Percentiles rank a stretch among this genome's conserved stretches.
Evolutionary conservation across 2,888 invertebrate species (phyloP).

Genomic region (Drosophila falleni): DNA sequence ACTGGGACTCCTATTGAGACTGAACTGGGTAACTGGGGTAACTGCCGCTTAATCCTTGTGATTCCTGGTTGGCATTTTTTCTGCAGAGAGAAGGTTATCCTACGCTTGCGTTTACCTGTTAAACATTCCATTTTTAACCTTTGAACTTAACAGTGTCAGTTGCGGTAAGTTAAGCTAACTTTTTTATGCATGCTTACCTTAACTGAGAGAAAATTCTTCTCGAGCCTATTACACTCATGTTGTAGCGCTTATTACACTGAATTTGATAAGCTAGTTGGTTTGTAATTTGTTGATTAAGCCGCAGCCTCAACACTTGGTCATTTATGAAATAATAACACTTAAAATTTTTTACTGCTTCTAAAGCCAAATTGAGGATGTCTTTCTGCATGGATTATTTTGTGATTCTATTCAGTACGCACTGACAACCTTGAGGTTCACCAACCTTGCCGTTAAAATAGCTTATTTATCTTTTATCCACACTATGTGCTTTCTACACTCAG

Average conservation of each 20-base stretch:
- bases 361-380: conserved; percentile 4
- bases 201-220: too few species aligned
- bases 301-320: background rate
- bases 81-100: background rate
- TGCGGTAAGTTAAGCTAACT: background rate
- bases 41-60: conserved; percentile 37
- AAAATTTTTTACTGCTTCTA: background rate
- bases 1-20: conserved; percentile 10
- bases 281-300: background rate
- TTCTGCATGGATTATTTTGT: conserved; percentile 9
- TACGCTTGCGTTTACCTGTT: background rate
- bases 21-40: conserved; percentile 27
- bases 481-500: background rate
- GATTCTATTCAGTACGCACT: conserved; percentile 14
- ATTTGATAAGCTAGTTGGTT: background rate
- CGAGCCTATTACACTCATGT: too few species aligned
- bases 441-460: conserved; percentile 26
- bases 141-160: background rate
- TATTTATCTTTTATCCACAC: conserved; percentile 12
- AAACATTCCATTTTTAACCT: background rate
- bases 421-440: conserved; percentile 36
- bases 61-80: conserved; percentile 28
- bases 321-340: background rate
- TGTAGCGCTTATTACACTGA: too few species aligned
- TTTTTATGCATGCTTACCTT: background rate